Conservation (phyloP, 2,888 invertebrate genomes). For the Amitus sp. region DNA sequence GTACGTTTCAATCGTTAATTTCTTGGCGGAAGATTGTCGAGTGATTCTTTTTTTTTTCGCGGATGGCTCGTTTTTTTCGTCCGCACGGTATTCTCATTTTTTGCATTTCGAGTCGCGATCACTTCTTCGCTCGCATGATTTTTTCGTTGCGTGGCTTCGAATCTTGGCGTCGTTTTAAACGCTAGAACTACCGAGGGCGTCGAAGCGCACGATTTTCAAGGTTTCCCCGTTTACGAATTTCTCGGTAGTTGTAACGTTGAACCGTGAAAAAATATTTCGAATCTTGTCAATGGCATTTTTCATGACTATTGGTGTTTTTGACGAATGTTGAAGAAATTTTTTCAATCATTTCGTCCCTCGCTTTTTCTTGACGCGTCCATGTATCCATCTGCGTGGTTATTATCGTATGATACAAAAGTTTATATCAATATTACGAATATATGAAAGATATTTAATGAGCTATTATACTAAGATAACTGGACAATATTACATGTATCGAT, state of each 20-base stretch:
- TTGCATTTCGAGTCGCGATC: background rate
- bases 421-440: constrained; percentile 6
- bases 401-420: background rate
- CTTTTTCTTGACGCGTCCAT: background rate
- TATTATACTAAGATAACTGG: constrained; percentile 10
- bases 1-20: background rate
- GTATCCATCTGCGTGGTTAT: constrained; percentile 2
- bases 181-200: background rate
- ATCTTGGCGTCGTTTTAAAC: background rate
- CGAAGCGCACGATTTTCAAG: background rate
- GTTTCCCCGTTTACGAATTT: background rate
- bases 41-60: background rate
- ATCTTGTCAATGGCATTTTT: constrained; percentile 2
- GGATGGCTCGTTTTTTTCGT: background rate
- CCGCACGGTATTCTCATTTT: background rate
- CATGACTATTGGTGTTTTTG: background rate
- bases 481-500: constrained; percentile 19
- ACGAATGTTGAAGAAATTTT: background rate
- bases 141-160: background rate
- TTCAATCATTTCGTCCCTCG: background rate
- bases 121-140: background rate
- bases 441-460: constrained; percentile 5
- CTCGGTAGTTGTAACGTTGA: constrained; percentile 1
- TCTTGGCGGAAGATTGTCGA: background rate
- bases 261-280: constrained; percentile 5